phyloP scores from a whole-genome alignment of 2,888 invertebrate genomes.

The Spicauda simplicius region DNA sequence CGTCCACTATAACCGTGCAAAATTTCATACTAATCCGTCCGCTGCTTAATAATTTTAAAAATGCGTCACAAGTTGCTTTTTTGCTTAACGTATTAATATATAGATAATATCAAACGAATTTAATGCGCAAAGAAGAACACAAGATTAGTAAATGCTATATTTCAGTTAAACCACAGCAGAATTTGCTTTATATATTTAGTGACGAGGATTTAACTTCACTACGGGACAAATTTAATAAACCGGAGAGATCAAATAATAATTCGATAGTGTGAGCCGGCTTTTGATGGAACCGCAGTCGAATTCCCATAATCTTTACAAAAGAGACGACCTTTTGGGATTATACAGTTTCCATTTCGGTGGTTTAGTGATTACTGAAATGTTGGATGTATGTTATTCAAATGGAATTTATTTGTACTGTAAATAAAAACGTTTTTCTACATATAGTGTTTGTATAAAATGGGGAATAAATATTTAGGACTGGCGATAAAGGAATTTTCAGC shows the following conservation, averaged over 20 bases:
- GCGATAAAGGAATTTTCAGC: too few relatives aligned
- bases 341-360: conserved; percentile 8
- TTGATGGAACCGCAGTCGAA: conserved; percentile 14
- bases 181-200: not conserved
- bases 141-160: not conserved
- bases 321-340: conserved; percentile 19
- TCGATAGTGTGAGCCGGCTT: conserved; percentile 8
- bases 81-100: too few relatives aligned
- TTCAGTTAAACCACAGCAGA: not conserved
- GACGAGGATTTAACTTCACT: not conserved
- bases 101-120: too few relatives aligned
- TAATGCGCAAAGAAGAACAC: too few relatives aligned
- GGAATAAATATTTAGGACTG: too few relatives aligned
- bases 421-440: too few relatives aligned
- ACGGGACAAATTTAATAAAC: not conserved
- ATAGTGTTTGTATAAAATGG: too few relatives aligned
- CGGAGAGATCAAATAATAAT: conserved; percentile 3
- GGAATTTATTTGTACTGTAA: not conserved
- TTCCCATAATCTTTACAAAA: conserved; percentile 10
- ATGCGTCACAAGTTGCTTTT: too few relatives aligned
- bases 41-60: too few relatives aligned
- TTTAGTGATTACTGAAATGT: conserved; percentile 16
- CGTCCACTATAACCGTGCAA: too few relatives aligned
- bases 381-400: not conserved
- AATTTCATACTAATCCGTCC: too few relatives aligned